Evolutionary conservation across 2,888 invertebrate species (phyloP), one percentile per base, ranked within the genome.

Genomic region (Eupithecia subfuscata): DNA sequence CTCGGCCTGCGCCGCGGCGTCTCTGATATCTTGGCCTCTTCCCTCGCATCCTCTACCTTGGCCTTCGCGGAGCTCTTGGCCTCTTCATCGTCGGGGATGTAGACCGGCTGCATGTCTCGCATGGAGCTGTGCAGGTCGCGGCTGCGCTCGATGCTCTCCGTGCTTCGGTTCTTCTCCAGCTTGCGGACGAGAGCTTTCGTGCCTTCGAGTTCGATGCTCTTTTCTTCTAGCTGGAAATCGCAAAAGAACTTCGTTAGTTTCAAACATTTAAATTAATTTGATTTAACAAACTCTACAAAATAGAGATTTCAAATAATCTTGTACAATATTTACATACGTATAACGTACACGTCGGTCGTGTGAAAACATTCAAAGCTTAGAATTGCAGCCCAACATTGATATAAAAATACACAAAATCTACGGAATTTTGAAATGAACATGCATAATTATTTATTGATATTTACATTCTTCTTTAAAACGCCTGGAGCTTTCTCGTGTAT

Each of bases 201-300:
- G n/a, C 97, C 97, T 90, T 98, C 98, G 84, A 98, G 86, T 88
- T 98, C 97, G 84, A 98, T 97, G 85, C 96, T 97, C 88, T 97
- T 96, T 90, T 98, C 97, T 90, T 97, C 97, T 84, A 98, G 91
- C 97, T 98, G 94, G 22, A 86, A 89, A 60, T 60, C 6, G 30
- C 22, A 79, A 2, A 30, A n/a, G 34, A 22, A 48, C 18, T 60
- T 12, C 14, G 25, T 60, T 60, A 25, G 25, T 25, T 22, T 25
- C 60, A 6, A 60, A 60, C 12, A 5, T 56, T 22, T 22, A 22
- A 22, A 11, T 52, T n/a, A 0, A 52, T n/a, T 52, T 22, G 22
- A 12, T 4, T 22, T 3, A 56, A 22, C 22, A 9, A 4, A 22
- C 12, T 56, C 12, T 25, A 56, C 11, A 56, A 56, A 22, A 56